Evolutionary conservation across 1,140 invertebrate genomes (phyloP).

Genomic region (Pseudomyrmex sp.): DNA sequence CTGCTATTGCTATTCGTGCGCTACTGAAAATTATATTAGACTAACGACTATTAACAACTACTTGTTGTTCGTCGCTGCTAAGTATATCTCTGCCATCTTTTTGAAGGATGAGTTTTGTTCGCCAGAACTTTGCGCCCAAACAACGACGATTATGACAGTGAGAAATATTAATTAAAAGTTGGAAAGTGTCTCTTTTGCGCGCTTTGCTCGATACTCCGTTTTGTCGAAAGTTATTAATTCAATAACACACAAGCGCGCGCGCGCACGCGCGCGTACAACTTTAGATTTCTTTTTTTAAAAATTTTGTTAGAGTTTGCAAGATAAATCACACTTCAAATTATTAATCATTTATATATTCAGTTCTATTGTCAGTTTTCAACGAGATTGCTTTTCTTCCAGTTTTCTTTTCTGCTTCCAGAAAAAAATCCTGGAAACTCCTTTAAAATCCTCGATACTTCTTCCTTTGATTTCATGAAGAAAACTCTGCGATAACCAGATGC

Average conservation of each 20-base stretch:
- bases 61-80: slow-evolving; percentile 1
- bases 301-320: too few relatives aligned
- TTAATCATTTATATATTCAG: slow-evolving; percentile 19
- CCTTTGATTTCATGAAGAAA: slow-evolving; percentile 56
- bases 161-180: slow-evolving; percentile 58
- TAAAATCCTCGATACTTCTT: neutral
- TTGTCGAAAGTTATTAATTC: slow-evolving; percentile 51
- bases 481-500: slow-evolving; percentile 68
- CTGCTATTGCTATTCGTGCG: neutral
- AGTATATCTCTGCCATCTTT: slow-evolving; percentile 44
- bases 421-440: neutral
- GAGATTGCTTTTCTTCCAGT: slow-evolving; percentile 17
- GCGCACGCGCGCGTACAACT: too few relatives aligned
- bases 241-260: slow-evolving; percentile 4
- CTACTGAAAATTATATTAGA: slow-evolving; percentile 53
- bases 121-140: slow-evolving; percentile 33
- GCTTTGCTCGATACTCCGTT: slow-evolving; percentile 35
- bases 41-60: slow-evolving; percentile 36
- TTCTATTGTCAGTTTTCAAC: slow-evolving; percentile 23
- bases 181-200: slow-evolving; percentile 33
- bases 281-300: too few relatives aligned
- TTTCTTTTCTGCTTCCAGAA: slow-evolving; percentile 5
- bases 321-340: too few relatives aligned
- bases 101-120: slow-evolving; percentile 53
- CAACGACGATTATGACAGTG: neutral